phyloP scores from a whole-genome alignment of 2,888 invertebrate genomes.

The Trichogramma dendrolimi region DNA sequence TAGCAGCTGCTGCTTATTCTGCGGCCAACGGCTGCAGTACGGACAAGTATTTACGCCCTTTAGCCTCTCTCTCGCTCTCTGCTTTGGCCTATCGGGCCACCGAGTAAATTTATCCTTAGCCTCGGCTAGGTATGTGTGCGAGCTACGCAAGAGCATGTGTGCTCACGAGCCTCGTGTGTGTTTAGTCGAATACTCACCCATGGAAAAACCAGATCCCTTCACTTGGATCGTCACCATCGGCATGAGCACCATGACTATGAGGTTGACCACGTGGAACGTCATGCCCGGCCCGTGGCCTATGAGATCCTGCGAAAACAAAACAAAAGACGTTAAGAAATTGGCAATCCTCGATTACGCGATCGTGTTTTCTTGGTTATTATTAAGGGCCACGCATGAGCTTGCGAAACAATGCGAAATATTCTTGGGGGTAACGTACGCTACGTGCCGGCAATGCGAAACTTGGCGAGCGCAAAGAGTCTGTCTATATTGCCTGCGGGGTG shows the following conservation, averaged over 20 bases:
- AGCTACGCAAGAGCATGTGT: background rate
- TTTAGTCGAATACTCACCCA: conserved; percentile 59
- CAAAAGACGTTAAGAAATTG: conserved; percentile 5
- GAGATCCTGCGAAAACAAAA: conserved; percentile 60
- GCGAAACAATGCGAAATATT: conserved; percentile 21
- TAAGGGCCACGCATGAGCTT: background rate
- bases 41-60: background rate
- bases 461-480: background rate
- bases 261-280: conserved; percentile 71
- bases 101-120: no score
- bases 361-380: background rate
- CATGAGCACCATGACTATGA: conserved; percentile 70
- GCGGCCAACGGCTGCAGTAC: background rate
- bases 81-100: no score
- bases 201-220: conserved; percentile 72
- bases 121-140: conserved; percentile 12
- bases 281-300: conserved; percentile 67
- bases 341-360: background rate
- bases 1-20: background rate
- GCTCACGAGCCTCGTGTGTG: background rate
- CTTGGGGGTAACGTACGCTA: conserved; percentile 1
- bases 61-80: background rate
- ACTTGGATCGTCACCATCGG: conserved; percentile 77
- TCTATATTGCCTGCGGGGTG: no score
- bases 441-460: conserved; percentile 13